Percentiles rank a stretch among this genome's conserved stretches.
Evolutionary conservation across 2,888 invertebrate species (phyloP).

Genomic region (Philonicus albiceps): DNA sequence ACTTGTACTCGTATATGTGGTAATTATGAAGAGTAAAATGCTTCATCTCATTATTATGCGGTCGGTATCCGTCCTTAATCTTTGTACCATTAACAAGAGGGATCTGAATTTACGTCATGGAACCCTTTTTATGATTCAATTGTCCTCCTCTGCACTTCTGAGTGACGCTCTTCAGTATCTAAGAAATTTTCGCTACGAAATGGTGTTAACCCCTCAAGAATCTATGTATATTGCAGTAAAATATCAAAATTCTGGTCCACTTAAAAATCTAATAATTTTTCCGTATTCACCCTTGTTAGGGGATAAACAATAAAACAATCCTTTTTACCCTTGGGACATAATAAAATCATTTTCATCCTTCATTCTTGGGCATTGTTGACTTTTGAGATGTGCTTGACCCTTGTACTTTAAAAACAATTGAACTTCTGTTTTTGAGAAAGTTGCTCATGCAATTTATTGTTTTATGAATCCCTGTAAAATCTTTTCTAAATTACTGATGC

Average conservation of each 20-base stretch:
- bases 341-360: not conserved
- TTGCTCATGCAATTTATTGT: not conserved
- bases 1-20: not conserved
- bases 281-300: not conserved
- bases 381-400: not conserved
- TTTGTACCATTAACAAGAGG: not conserved
- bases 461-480: not conserved
- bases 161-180: not conserved
- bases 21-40: not conserved
- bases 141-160: not conserved
- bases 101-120: not conserved
- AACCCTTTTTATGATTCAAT: not conserved
- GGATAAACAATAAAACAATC: not conserved
- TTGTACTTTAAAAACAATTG: not conserved
- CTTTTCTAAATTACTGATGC: not conserved
- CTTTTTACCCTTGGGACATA: not conserved
- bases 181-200: not conserved
- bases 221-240: not conserved
- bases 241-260: not conserved
- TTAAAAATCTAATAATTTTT: not conserved
- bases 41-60: not conserved
- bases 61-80: not conserved
- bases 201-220: not conserved
- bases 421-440: not conserved
- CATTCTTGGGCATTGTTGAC: not conserved